Base-by-base conservation (phyloP, 2,888 invertebrate genomes). In the Chrysomela aeneicollis region DNA sequence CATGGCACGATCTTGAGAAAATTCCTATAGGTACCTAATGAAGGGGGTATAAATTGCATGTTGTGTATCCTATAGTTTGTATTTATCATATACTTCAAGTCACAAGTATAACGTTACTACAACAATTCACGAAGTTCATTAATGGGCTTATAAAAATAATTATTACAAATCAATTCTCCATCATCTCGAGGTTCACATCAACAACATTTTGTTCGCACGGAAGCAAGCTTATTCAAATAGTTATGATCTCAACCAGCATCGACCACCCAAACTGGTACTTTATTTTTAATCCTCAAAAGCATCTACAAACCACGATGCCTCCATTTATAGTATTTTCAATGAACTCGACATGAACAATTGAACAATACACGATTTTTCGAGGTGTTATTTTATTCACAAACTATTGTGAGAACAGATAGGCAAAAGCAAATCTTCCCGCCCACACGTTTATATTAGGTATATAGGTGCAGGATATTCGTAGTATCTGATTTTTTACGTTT, bases 271-370 rank as follows among this genome's bases (percentile, higher is more conserved):
- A 15, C 15, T 42, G 42, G 42, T 42, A 4, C 42, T 42, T 42
- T 42, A 42, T 42, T 42, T 42, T 37, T 55, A 55, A 55, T 55
- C 55, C 42, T 17, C 55, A 21, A 0, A 10, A 19, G 6, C 12
- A 55, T 22, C 9, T 12, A 22, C 42, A 26, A 17, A 37, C 35
- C 55, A 55, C 55, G 55, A 55, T 22, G 37, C 8, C 42, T 55
- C 10, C 8, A 55, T 55, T 55, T 42, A 55, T 55, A 22, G 19
- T 55, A 42, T 42, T n/a, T 15, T 42, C 42, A 42, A 15, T 42
- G 42, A 42, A 42, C 42, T 15, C 15, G 12, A 2, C 42, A 15
- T 42, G 42, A 42, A 42, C 42, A 42, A 42, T 42, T 15, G 42
- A 42, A 42, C 42, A 42, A 42, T 42, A 15, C 42, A 15, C n/a